Evolutionary conservation across 2,797 vertebrate genomes (phyloP).

Genomic region (Neopelma chrysocephalum): DNA sequence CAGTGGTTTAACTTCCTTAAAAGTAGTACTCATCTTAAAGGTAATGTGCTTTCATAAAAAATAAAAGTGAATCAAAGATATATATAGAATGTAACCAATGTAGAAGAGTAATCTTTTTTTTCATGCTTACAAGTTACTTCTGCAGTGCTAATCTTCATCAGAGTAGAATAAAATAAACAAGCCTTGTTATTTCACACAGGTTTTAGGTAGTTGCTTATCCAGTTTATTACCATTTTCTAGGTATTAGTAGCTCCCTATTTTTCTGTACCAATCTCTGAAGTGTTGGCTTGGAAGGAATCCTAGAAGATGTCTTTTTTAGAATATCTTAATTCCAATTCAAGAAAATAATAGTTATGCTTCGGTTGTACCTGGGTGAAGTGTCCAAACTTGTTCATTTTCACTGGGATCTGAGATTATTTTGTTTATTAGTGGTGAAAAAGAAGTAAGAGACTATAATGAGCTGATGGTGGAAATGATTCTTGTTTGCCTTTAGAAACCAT

Average conservation of each 20-base stretch:
- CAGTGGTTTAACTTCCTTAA: slow-evolving; percentile 96
- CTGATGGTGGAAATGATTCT: neutral
- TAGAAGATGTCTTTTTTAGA: neutral
- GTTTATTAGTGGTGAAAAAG: neutral
- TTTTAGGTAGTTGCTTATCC: neutral
- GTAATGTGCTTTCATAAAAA: slow-evolving; percentile 56
- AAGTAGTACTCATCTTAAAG: slow-evolving; percentile 88
- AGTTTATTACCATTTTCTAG: neutral
- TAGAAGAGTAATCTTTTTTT: neutral
- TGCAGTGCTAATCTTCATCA: neutral
- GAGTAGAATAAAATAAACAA: neutral
- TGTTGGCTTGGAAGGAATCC: neutral
- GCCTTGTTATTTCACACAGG: neutral
- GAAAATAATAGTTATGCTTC: neutral
- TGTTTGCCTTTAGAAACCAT: neutral
- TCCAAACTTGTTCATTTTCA: neutral
- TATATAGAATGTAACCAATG: neutral
- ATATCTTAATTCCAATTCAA: neutral
- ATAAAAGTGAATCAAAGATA: neutral
- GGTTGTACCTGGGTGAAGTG: neutral
- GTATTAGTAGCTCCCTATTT: neutral
- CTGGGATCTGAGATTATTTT: neutral
- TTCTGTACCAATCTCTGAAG: neutral
- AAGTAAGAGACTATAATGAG: neutral
- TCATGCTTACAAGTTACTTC: neutral